Percentiles rank a stretch among this genome's conserved stretches.
phyloP scores from a whole-genome alignment of 2,113 vertebrate species.

The Morone saxatilis region DNA sequence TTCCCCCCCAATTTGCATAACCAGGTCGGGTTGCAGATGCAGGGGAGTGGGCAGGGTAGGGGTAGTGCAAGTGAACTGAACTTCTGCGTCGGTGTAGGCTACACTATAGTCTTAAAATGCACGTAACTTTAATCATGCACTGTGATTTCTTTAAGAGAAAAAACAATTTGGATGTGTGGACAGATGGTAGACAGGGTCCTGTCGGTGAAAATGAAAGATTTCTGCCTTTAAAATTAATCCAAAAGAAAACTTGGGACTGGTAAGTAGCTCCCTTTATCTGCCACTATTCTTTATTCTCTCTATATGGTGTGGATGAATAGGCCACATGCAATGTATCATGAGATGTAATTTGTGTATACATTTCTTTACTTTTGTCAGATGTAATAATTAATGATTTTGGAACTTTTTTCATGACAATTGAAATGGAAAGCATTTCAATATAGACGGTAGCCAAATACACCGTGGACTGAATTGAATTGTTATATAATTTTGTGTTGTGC shows the following conservation, averaged over 20 bases:
- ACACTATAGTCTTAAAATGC: slow-evolving; percentile 66
- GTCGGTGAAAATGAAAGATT: not conserved
- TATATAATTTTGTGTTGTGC: not conserved
- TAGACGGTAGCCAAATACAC: not conserved
- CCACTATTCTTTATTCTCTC: slow-evolving; percentile 56
- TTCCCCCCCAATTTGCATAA: slow-evolving; percentile 77
- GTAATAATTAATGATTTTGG: slow-evolving; percentile 1
- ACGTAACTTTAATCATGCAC: slow-evolving; percentile 71
- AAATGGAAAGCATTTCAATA: slow-evolving; percentile 21
- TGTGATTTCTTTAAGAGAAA: slow-evolving; percentile 50
- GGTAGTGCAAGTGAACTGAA: slow-evolving; percentile 83
- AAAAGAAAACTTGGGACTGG: slow-evolving; percentile 81
- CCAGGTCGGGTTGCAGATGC: slow-evolving; percentile 84
- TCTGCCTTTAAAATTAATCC: slow-evolving; percentile 38
- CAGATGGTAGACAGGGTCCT: not conserved
- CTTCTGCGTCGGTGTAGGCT: slow-evolving; percentile 77
- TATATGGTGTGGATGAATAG: slow-evolving; percentile 19
- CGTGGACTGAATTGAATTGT: not conserved
- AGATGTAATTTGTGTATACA: not conserved
- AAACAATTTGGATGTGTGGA: not conserved
- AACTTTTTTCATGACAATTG: slow-evolving; percentile 30
- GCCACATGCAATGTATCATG: not conserved
- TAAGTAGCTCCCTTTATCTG: slow-evolving; percentile 77
- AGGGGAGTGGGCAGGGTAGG: slow-evolving; percentile 82
- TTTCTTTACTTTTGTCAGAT: not conserved